Base-by-base conservation (phyloP, 2,888 invertebrate species). In the Drosophila bunnanda region DNA sequence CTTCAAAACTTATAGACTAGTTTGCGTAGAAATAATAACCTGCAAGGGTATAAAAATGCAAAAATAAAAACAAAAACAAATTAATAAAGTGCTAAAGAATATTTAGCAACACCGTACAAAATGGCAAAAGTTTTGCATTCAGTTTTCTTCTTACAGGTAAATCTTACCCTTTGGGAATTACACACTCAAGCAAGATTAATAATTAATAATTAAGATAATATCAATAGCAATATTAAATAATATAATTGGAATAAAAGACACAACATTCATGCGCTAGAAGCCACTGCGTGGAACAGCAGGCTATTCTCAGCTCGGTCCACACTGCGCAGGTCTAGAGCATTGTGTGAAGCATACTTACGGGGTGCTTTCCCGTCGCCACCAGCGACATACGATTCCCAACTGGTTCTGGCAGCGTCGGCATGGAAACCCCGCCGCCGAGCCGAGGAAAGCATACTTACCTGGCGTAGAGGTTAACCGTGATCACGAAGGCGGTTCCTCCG, bases 401-500 rank as follows among this genome's bases (percentile, higher is more conserved):
- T 30, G 38, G 22, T 72, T 71, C 28, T 72, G 22, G 17, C 46
- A 12, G 0, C 0, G 0, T 0, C 0, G 1, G 0, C 1, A 52
- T 17, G 7, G 57, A 38, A 44, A 15, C 6, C 28, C 34, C 1
- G 8, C 0, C 0, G 5, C 0, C 5, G 55, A 65, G 75, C 58
- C 0, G 62, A 36, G n/a, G 0, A 78, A 85, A 86, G 85, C 89
- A 91, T 90, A 91, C 91, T 91, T 91, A 91, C 91, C 91, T 91
- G 91, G 89, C 91, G 91, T 91, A 91, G 91, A 87, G 91, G 91
- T 88, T 82, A 90, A 80, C 88, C 87, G 87, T 88, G 86, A 86
- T 86, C 88, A 88, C 52, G 46, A 83, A 88, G 85, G 88, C 88
- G 86, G 83, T 86, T 88, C 83, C 80, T 80, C 76, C 87, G 82